These are phyloP conservation scores for Gastracanthus pulcherrimus DNA, from an alignment of 2,888 invertebrate genomes.

Conservation along the genomic window DNA sequence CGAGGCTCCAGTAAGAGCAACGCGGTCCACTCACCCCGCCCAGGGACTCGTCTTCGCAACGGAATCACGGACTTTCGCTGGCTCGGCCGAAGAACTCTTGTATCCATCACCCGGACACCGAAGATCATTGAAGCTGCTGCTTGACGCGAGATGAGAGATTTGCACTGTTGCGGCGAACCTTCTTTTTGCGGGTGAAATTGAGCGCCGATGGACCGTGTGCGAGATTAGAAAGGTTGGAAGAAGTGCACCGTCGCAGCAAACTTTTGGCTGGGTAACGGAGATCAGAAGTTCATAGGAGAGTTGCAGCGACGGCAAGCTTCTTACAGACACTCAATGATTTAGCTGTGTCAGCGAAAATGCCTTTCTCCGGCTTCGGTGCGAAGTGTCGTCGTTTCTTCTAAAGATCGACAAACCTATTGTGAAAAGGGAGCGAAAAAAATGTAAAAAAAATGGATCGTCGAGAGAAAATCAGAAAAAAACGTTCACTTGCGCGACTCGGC, in stretches of 20 bases:
- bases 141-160: background rate
- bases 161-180: too few relatives aligned
- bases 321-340: too few relatives aligned
- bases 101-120: too few relatives aligned
- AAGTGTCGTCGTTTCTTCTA: conserved; percentile 2
- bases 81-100: background rate
- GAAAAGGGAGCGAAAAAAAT: conserved; percentile 12
- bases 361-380: background rate
- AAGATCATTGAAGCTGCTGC: background rate
- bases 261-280: too few relatives aligned
- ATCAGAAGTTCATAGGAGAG: too few relatives aligned
- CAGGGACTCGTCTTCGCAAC: background rate
- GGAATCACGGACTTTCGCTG: background rate
- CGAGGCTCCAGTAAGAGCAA: conserved; percentile 84
- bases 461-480: conserved; percentile 20
- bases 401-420: conserved; percentile 14
- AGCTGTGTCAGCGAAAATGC: background rate
- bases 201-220: too few relatives aligned
- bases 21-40: background rate
- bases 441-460: too few relatives aligned
- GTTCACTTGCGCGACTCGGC: conserved; percentile 22
- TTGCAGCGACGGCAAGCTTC: background rate
- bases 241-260: background rate
- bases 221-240: background rate
- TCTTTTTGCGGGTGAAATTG: too few relatives aligned